Base-by-base conservation (phyloP, 2,797 vertebrate genomes). In the Peromyscus eremicus region DNA sequence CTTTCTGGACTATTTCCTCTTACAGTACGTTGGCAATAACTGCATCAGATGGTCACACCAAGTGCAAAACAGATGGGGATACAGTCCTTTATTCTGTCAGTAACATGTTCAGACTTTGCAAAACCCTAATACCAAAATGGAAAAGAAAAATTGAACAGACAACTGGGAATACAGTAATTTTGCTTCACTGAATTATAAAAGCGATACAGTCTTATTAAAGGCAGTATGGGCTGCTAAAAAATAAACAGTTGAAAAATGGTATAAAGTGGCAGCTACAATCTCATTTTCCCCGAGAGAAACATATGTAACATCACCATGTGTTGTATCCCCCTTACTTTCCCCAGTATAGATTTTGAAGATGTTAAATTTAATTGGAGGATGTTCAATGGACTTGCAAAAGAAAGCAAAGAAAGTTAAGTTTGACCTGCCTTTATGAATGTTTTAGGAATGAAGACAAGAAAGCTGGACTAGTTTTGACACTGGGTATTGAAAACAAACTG, bases 131-230 rank as follows among this genome's bases (percentile, higher is more conserved):
- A 37, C 23, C 34, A 29, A 46, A 86, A 89, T 79, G 17, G 23
- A 96, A 83, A 68, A 92, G 16, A 79, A 43, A n/a, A 94, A 55
- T n/a, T 80, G 10, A 21, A 85, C 29, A 96, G 25, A 13, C 32
- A 88, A 70, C 9, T 68, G 75, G 9, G 23, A 70, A 96, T 55
- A 92, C 77, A 55, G n/a, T 19, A 75, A 12, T n/a, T 87, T 91
- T 94, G 32, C 16, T 86, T 85, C 27, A 25, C 43, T 82, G 29
- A 87, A 84, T 88, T 94, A 84, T 79, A 57, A 79, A 79, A 62
- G 17, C 1, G 0, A 49, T 68, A 4, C 9, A 91, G 91, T 83
- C 17, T 60, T 46, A 62, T 62, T 79, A 55, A 86, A 92, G 23
- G 60, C 21, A 40, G 11, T 13, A 49, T 60, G 12, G 11, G 25